These are phyloP conservation scores for Sinella curviseta DNA, from an alignment of 1,140 invertebrate genomes.

Conservation along the genomic window DNA sequence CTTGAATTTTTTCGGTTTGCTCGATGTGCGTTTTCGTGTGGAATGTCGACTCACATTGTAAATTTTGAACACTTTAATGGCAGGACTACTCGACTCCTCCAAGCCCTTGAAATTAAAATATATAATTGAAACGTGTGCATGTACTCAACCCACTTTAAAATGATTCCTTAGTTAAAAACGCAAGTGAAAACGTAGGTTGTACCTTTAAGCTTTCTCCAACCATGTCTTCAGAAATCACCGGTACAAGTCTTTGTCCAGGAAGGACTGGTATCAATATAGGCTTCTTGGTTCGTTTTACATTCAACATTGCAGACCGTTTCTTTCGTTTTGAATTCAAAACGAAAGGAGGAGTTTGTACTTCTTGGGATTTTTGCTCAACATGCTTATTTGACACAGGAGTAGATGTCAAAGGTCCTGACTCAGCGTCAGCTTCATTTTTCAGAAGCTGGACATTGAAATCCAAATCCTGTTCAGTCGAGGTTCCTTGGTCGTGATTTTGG, in stretches of 20 bases:
- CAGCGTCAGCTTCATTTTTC: background rate
- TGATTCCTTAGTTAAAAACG: background rate
- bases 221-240: slow-evolving; percentile 13
- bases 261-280: slow-evolving; percentile 33
- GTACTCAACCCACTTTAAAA: background rate
- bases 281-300: slow-evolving; percentile 36
- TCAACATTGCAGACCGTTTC: slow-evolving; percentile 30
- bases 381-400: background rate
- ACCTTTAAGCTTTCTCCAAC: background rate
- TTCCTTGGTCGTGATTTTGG: no score
- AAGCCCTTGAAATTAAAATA: background rate
- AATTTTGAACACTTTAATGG: slow-evolving; percentile 32
- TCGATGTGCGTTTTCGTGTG: background rate
- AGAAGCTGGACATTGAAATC: background rate
- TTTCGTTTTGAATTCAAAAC: background rate
- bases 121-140: background rate
- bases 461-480: no score
- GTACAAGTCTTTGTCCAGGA: slow-evolving; percentile 28
- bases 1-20: slow-evolving; percentile 19
- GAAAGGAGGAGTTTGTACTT: slow-evolving; percentile 24
- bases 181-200: background rate
- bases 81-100: background rate
- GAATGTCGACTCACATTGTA: slow-evolving; percentile 27
- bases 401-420: slow-evolving; percentile 5
- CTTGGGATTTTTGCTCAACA: slow-evolving; percentile 21